A percentile compares a stretch with the other conserved stretches of the same genome.
phyloP scores from a whole-genome alignment of 2,113 vertebrate genomes.

The Campylomormyrus numenius region DNA sequence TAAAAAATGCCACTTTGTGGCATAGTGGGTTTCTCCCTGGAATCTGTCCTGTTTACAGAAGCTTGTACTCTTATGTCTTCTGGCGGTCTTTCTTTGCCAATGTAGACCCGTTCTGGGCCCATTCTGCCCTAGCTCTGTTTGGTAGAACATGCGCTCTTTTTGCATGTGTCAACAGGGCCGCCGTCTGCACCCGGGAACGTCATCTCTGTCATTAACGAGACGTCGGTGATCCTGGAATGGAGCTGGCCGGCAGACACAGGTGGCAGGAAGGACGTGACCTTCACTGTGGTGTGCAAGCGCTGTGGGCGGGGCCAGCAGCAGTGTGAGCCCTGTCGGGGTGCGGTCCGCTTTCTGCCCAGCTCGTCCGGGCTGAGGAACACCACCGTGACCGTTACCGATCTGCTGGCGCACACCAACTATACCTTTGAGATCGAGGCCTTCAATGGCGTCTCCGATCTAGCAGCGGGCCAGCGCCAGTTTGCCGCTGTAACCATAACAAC shows the following conservation, averaged over 20 bases:
- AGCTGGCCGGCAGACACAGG: constrained; percentile 89
- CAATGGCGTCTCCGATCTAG: constrained; percentile 82
- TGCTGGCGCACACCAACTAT: constrained; percentile 95
- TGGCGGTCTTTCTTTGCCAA: neutral
- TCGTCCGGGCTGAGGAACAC: constrained; percentile 81
- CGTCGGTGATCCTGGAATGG: constrained; percentile 96
- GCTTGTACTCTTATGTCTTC: neutral
- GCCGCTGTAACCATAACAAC: constrained; percentile 93
- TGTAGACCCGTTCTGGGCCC: neutral
- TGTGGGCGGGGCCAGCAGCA: constrained; percentile 60
- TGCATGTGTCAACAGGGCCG: constrained; percentile 63
- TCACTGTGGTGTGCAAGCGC: constrained; percentile 87
- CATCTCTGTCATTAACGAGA: constrained; percentile 97
- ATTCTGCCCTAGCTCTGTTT: neutral
- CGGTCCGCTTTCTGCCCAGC: constrained; percentile 82
- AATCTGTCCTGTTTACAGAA: neutral
- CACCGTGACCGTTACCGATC: constrained; percentile 83
- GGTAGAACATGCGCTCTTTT: neutral
- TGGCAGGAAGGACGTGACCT: constrained; percentile 83
- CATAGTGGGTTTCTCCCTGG: neutral
- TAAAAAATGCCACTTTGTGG: neutral
- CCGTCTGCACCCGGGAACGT: constrained; percentile 88
- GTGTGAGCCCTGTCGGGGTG: constrained; percentile 80
- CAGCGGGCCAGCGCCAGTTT: constrained; percentile 69
- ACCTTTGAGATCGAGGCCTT: constrained; percentile 90